Evolutionary conservation across 1,140 invertebrate genomes (phyloP).

Genomic region (Drosophila pachea): DNA sequence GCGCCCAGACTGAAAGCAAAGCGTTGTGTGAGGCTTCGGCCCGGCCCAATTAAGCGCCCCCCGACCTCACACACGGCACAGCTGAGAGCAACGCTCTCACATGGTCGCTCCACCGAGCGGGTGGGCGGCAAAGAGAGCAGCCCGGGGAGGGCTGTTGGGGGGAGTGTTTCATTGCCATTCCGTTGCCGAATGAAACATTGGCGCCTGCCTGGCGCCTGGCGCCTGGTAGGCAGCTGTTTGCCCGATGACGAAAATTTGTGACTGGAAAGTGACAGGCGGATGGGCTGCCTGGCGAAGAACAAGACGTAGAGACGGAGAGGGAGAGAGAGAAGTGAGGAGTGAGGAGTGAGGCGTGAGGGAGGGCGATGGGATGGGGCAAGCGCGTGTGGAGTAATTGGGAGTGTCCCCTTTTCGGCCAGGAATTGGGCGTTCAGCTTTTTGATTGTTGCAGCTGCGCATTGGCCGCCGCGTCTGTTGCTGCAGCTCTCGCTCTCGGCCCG

Average conservation of each 20-base stretch:
- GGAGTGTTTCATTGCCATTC: constrained; percentile 70
- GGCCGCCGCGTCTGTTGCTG: not conserved
- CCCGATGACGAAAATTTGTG: constrained; percentile 37
- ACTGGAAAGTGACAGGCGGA: constrained; percentile 40
- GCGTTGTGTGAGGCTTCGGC: constrained; percentile 16
- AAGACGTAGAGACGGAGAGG: no score
- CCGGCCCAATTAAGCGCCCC: constrained; percentile 16
- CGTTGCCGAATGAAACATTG: constrained; percentile 38
- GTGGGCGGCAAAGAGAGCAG: constrained; percentile 11
- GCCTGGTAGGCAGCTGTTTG: constrained; percentile 74
- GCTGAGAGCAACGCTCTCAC: constrained; percentile 34
- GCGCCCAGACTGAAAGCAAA: constrained; percentile 60
- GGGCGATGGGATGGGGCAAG: no score
- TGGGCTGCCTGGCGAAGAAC: no score
- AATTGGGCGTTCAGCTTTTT: constrained; percentile 51
- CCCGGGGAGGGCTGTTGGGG: constrained; percentile 5
- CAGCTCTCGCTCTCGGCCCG: not conserved
- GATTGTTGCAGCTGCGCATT: constrained; percentile 40
- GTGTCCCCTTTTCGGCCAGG: not conserved
- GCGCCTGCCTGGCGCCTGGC: constrained; percentile 68
- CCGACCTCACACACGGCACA: constrained; percentile 20
- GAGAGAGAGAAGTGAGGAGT: no score
- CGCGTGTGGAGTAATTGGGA: no score
- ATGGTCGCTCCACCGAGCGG: not conserved
- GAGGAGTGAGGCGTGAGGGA: no score